Conservation (phyloP, 2,797 vertebrate genomes). For the Myotis myotis region DNA sequence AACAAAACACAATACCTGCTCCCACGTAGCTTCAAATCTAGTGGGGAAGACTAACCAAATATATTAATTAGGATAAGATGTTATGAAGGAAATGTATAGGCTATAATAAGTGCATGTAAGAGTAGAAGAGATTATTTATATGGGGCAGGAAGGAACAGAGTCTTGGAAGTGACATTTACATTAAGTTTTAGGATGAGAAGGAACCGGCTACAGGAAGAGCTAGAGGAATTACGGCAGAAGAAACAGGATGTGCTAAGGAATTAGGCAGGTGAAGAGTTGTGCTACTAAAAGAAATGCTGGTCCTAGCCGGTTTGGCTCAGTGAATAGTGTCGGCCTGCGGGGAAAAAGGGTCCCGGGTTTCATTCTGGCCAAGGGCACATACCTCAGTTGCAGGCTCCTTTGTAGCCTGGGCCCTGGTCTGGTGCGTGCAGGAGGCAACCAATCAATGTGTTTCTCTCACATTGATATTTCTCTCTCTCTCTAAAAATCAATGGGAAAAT, state of each 20-base stretch:
- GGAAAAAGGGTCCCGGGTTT: too few relatives aligned
- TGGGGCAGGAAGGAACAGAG: background rate
- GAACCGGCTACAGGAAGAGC: background rate
- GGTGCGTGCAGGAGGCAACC: too few relatives aligned
- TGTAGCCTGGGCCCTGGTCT: too few relatives aligned
- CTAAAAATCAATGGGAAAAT: too few relatives aligned
- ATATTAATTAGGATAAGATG: background rate
- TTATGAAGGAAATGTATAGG: background rate
- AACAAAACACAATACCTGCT: background rate
- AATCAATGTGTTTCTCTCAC: too few relatives aligned
- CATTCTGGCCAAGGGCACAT: too few relatives aligned
- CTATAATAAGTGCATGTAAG: constrained; percentile 1
- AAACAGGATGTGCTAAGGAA: background rate
- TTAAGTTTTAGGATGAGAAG: background rate
- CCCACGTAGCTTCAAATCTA: background rate
- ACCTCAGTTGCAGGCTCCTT: too few relatives aligned
- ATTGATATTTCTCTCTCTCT: too few relatives aligned
- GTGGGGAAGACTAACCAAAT: background rate
- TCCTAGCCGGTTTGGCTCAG: too few relatives aligned
- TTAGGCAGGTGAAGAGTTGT: background rate
- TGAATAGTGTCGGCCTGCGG: too few relatives aligned
- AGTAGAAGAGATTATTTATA: background rate
- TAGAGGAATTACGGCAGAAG: background rate
- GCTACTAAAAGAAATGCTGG: background rate
- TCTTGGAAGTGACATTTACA: background rate